A percentile compares a stretch with the other conserved stretches of the same genome.
Evolutionary conservation across 2,888 invertebrate species (phyloP).

Genomic region (Stictocephala bisonia): DNA sequence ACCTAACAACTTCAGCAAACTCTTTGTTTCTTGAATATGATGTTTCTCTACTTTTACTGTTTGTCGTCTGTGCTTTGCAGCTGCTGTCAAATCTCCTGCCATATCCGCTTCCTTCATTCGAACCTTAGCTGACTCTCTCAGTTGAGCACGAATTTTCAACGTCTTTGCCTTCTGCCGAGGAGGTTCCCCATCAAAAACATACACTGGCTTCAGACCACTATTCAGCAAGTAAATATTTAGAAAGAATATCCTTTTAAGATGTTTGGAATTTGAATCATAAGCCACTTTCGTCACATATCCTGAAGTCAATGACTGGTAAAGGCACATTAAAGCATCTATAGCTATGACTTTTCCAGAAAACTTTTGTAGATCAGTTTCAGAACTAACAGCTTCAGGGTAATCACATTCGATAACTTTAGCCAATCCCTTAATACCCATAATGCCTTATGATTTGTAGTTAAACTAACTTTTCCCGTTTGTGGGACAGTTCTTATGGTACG

Average conservation of each 20-base stretch:
- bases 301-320: neutral
- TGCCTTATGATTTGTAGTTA: no score
- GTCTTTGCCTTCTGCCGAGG: neutral
- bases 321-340: neutral
- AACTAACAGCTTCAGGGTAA: conserved; percentile 83
- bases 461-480: no score
- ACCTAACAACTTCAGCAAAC: neutral
- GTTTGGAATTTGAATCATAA: neutral
- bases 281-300: neutral
- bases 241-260: neutral
- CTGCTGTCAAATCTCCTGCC: no score
- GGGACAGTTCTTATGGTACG: no score
- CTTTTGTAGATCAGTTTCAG: neutral
- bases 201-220: conserved; percentile 1
- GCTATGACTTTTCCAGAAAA: neutral
- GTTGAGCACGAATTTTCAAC: neutral
- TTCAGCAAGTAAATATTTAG: neutral
- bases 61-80: no score
- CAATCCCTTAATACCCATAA: conserved; percentile 98
- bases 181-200: conserved; percentile 6
- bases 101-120: neutral
- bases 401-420: conserved; percentile 94
- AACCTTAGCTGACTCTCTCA: no score
- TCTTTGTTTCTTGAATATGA: neutral
- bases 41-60: no score